Evolutionary conservation across 2,797 vertebrate species (phyloP), one percentile per base, ranked within the genome.

Genomic region (Rachycentron canadum): DNA sequence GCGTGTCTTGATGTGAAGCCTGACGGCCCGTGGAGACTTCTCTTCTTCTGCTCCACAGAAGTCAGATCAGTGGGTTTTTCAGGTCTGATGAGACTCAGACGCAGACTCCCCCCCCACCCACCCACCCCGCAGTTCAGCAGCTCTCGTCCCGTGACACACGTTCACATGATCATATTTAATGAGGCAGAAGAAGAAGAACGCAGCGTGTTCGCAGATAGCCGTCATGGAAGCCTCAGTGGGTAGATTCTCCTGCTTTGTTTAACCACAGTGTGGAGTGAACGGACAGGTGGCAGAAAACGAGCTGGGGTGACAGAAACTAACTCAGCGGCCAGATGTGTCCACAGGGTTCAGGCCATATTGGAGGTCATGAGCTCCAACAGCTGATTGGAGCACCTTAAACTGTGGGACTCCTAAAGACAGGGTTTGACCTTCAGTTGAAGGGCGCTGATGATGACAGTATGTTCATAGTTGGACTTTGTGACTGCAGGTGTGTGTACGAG

Each of bases 1-100:
- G 59, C 32, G 38, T 70, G 78, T 85, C 47, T 43, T 23, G 41
- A 78, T 23, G 64, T 58, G 49, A 73, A 60, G 28, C 60, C 56
- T 28, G 45, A 26, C 25, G 56, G 17, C 50, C 68, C n/a, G 0
- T 26, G 12, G 68, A 73, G 40, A 45, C 21, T 56, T 32, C 32
- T 32, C 32, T 32, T 32, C 32, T 32, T 77, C 26, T 50, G 60
- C 49, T 73, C 66, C 53, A 49, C 60, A 55, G 57, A 7, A 30
- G 30, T n/a, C 49, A 57, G 55, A 79, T 75, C 65, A 23, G 41
- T 76, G 0, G 16, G 30, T 47, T 74, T 74, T 68, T 68, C 62
- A 66, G 50, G 67, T 77, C 63, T 45, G 41, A 41, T 63, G 38
- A 28, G 60, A 76, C 61, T 64, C 40, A 34, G 62, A 64, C n/a